These are phyloP conservation scores for Morpho achilles DNA, from an alignment of 2,888 invertebrate species.

Conservation along the genomic window DNA sequence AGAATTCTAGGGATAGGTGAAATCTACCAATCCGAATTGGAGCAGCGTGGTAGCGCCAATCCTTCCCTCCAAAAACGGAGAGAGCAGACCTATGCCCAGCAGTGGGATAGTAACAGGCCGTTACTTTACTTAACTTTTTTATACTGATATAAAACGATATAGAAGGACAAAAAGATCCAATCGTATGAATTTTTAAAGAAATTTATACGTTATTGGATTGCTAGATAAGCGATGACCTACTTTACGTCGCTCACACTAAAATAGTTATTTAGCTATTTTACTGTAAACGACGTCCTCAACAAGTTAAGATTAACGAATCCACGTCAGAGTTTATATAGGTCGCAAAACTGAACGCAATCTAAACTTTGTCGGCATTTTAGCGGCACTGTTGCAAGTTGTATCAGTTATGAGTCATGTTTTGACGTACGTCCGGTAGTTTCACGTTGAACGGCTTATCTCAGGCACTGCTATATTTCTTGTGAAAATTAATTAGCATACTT, in stretches of 20 bases:
- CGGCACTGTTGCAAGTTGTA: conserved; percentile 8
- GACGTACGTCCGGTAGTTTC: conserved; percentile 21
- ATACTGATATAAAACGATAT: too few species aligned
- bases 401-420: conserved; percentile 12
- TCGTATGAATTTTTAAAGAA: conserved; percentile 33
- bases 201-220: neutral
- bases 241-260: too few species aligned
- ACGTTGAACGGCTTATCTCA: conserved; percentile 21
- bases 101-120: too few species aligned
- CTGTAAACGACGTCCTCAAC: neutral
- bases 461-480: conserved; percentile 21
- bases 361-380: conserved; percentile 6
- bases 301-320: conserved; percentile 1
- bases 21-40: too few species aligned
- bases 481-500: conserved; percentile 19
- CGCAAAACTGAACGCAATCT: conserved; percentile 7
- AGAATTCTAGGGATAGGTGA: too few species aligned
- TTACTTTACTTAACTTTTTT: too few species aligned
- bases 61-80: too few species aligned
- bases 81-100: too few species aligned
- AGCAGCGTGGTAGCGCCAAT: too few species aligned
- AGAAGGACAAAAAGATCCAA: conserved; percentile 24
- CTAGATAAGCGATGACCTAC: too few species aligned
- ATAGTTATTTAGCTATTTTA: neutral
- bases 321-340: conserved; percentile 9